phyloP scores from a whole-genome alignment of 2,888 invertebrate species.

The Drosophila lutescens region DNA sequence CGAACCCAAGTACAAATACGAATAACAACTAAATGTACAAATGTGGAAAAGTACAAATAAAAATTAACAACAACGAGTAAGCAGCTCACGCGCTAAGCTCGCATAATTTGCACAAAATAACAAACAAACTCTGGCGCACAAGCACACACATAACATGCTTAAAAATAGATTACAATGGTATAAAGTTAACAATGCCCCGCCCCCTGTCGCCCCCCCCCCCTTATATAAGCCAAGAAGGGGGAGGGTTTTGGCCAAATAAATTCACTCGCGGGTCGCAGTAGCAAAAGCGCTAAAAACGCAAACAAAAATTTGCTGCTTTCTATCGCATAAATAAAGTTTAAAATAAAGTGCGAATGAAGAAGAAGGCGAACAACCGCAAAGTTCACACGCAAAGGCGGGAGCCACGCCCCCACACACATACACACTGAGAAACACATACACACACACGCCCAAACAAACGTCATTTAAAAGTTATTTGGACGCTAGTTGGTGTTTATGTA shows the following conservation, averaged over 20 bases:
- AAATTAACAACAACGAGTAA: slow-evolving; percentile 58
- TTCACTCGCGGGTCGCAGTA: slow-evolving; percentile 60
- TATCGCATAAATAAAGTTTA: slow-evolving; percentile 76
- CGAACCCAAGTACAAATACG: slow-evolving; percentile 30
- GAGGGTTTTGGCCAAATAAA: slow-evolving; percentile 43
- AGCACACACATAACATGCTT: slow-evolving; percentile 56
- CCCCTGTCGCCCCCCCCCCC: background rate
- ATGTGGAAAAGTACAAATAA: slow-evolving; percentile 44
- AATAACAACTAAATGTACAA: background rate
- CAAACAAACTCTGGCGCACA: slow-evolving; percentile 38
- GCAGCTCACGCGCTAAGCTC: slow-evolving; percentile 70
- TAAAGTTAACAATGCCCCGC: slow-evolving; percentile 61
- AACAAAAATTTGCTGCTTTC: slow-evolving; percentile 74
- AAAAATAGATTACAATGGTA: slow-evolving; percentile 70
- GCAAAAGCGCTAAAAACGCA: slow-evolving; percentile 47
- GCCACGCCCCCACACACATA: slow-evolving; percentile 9
- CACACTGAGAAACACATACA: background rate
- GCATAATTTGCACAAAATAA: slow-evolving; percentile 62
- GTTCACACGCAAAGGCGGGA: slow-evolving; percentile 72
- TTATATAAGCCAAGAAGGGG: slow-evolving; percentile 13
- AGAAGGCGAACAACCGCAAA: slow-evolving; percentile 51
- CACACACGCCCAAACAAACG: slow-evolving; percentile 63
- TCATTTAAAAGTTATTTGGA: slow-evolving; percentile 79
- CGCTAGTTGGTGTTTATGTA: slow-evolving; percentile 77
- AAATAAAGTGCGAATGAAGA: slow-evolving; percentile 72